A percentile compares a stretch with the other conserved stretches of the same genome.
phyloP scores from a whole-genome alignment of 2,888 invertebrate genomes.

The Mimas tiliae region DNA sequence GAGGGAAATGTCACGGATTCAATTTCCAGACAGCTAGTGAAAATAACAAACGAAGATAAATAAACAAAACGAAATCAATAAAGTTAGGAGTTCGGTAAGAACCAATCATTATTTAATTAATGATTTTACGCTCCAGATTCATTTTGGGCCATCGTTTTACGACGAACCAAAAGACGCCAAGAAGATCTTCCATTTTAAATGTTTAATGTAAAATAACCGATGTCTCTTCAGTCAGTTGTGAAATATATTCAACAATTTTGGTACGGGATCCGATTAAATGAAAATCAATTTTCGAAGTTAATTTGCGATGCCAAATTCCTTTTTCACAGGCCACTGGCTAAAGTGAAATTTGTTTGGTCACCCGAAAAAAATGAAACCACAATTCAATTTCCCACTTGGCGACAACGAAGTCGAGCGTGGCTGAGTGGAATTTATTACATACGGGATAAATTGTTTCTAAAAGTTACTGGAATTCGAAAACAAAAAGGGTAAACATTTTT shows the following conservation, averaged over 20 bases:
- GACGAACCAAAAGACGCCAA: no score
- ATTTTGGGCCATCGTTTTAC: no score
- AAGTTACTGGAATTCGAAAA: conserved; percentile 6
- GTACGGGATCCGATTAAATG: background rate
- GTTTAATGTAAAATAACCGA: no score
- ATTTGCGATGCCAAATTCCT: background rate
- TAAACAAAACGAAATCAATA: no score
- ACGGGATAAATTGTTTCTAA: conserved; percentile 13
- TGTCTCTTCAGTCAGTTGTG: no score
- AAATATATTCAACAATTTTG: background rate
- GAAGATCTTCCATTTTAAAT: no score
- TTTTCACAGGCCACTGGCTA: background rate
- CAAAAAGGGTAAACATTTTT: background rate
- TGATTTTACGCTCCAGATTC: no score
- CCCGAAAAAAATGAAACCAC: conserved; percentile 21
- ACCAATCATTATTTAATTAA: no score
- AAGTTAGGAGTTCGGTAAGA: no score
- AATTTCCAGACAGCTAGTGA: background rate
- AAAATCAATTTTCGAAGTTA: conserved; percentile 4
- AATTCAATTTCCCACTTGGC: conserved; percentile 31
- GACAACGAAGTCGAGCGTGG: conserved; percentile 7
- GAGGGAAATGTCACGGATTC: background rate
- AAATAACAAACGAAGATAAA: background rate
- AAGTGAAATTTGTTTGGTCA: conserved; percentile 25
- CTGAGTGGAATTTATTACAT: conserved; percentile 21